Conservation (phyloP, 2,113 vertebrate genomes). For the Hyla sarda region DNA sequence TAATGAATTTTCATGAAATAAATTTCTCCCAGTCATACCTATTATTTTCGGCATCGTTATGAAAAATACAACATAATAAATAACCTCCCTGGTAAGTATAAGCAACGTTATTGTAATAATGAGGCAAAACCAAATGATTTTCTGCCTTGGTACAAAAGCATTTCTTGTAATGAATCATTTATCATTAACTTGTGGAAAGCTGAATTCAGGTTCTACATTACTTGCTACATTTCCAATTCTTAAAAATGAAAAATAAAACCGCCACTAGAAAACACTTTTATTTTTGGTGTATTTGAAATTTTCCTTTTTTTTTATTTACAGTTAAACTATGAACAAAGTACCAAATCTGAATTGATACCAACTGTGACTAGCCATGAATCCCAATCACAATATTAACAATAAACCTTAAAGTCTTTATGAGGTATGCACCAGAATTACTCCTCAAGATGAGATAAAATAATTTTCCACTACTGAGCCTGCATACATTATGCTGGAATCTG, state of each 20-base stretch:
- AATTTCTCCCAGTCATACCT: background rate
- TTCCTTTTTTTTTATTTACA: conserved; percentile 27
- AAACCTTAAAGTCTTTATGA: conserved; percentile 51
- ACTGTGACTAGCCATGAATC: conserved; percentile 55
- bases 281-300: conserved; percentile 52
- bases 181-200: conserved; percentile 4
- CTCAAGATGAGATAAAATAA: conserved; percentile 51
- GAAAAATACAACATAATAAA: conserved; percentile 4
- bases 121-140: background rate
- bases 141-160: background rate
- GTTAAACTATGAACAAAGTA: conserved; percentile 50
- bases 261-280: conserved; percentile 48
- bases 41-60: background rate
- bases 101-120: conserved; percentile 4
- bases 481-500: conserved; percentile 45
- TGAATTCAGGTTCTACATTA: conserved; percentile 31
- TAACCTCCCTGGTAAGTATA: background rate
- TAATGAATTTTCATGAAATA: background rate
- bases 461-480: conserved; percentile 47
- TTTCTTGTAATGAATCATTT: conserved; percentile 15
- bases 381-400: conserved; percentile 54
- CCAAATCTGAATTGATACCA: conserved; percentile 45
- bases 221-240: conserved; percentile 42
- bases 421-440: conserved; percentile 50
- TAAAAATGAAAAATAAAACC: conserved; percentile 41